Evolutionary conservation across 2,113 vertebrate species (phyloP), one percentile per base, ranked within the genome.

Genomic region (Eulacestoma nigropectus): DNA sequence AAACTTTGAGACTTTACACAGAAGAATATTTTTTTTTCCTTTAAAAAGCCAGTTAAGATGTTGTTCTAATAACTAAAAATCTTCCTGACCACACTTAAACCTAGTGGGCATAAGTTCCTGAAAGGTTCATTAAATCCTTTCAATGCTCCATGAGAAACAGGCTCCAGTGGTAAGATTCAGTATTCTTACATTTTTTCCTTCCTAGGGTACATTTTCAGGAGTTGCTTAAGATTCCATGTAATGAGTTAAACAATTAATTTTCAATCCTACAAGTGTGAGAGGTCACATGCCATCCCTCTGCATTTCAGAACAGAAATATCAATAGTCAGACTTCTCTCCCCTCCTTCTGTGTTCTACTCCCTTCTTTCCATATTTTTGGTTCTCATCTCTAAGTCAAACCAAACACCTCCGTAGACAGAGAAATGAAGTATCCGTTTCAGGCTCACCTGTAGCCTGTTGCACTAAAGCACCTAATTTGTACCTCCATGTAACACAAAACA

Each of bases 341-440:
- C 12, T 68, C 26, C 42, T 77, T n/a, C 21, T 17, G 1, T 3
- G 0, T 74, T 73, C 73, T 84, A 16, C 25, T 62, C 53, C 44
- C 19, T 42, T 14, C 47, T 64, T 27, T 8, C 84, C 64, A 35
- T 29, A n/a, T 23, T 65, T 94, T 56, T 69, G 50, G 47, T 53
- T 70, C 44, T 81, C 70, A 60, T 77, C 84, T 87, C 81, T 55
- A 64, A 89, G 67, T 50, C 68, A 63, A 88, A 89, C 22, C 90
- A 63, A 81, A 30, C 50, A 84, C 47, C 70, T 69, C 64, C 49
- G 37, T 3, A 86, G 55, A 44, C 52, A 96, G 79, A 35, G 35
- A 95, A 96, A 87, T 39, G 52, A 91, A 57, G n/a, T 49, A 83
- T 92, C 91, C 55, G 33, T 95, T 97, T 93, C 93, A 94, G 89